Conservation (phyloP, 2,888 invertebrate species). For the Eucera pruinosa region DNA sequence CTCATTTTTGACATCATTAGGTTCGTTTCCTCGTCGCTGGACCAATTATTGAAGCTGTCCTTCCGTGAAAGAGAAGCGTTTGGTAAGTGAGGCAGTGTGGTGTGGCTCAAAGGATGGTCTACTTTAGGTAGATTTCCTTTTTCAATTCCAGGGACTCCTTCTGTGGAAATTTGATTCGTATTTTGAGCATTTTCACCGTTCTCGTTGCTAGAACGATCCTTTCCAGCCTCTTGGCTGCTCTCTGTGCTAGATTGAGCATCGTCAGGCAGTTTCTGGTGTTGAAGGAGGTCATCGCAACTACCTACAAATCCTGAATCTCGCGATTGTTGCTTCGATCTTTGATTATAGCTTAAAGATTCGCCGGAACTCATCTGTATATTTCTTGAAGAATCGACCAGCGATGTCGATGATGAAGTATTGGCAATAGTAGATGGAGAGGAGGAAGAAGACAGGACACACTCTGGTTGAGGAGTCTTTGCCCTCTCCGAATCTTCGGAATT, state of each 20-base stretch:
- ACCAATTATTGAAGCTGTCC: slow-evolving; percentile 97
- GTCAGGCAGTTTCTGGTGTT: slow-evolving; percentile 85
- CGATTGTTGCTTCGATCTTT: slow-evolving; percentile 91
- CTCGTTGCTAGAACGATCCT: slow-evolving; percentile 54
- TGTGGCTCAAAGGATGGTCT: slow-evolving; percentile 73
- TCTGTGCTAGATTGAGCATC: slow-evolving; percentile 65
- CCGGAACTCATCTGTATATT: slow-evolving; percentile 66
- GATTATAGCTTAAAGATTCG: slow-evolving; percentile 70
- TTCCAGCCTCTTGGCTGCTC: slow-evolving; percentile 48
- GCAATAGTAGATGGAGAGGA: slow-evolving; percentile 49
- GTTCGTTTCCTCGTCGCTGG: slow-evolving; percentile 96
- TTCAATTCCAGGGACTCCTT: slow-evolving; percentile 32
- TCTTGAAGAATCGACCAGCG: slow-evolving; percentile 67
- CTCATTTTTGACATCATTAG: slow-evolving; percentile 98
- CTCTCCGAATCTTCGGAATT: slow-evolving; percentile 86
- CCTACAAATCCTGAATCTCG: slow-evolving; percentile 95
- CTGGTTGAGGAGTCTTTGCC: slow-evolving; percentile 89
- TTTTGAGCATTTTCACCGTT: slow-evolving; percentile 43
- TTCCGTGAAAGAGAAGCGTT: slow-evolving; percentile 89
- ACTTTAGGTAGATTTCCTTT: slow-evolving; percentile 50
- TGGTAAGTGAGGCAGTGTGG: slow-evolving; percentile 86
- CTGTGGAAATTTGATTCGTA: slow-evolving; percentile 30
- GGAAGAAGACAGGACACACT: slow-evolving; percentile 75
- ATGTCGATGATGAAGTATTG: slow-evolving; percentile 39
- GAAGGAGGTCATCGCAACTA: slow-evolving; percentile 93